Conservation (phyloP, 2,113 vertebrate genomes). For the Nansenia antarctica region DNA sequence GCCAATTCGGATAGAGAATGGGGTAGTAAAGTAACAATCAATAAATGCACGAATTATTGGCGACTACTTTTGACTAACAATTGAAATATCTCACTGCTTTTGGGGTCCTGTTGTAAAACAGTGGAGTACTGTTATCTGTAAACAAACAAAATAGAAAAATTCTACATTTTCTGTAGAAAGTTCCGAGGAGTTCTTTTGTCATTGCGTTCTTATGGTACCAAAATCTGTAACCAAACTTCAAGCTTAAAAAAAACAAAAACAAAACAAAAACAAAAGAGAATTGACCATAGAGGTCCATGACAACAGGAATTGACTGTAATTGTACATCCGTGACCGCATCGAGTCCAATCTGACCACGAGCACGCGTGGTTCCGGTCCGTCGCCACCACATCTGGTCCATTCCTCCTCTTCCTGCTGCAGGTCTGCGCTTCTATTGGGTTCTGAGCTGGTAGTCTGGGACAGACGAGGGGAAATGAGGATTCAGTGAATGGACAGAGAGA, state of each 20-base stretch:
- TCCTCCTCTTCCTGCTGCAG: background rate
- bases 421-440: conserved; percentile 77
- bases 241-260: background rate
- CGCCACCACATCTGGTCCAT: too few species aligned
- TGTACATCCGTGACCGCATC: background rate
- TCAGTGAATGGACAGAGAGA: too few species aligned
- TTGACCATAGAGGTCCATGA: background rate
- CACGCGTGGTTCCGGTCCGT: too few species aligned
- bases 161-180: too few species aligned
- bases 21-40: background rate
- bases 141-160: background rate
- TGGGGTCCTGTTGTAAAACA: too few species aligned
- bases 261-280: background rate
- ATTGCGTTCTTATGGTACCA: background rate
- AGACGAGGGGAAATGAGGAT: too few species aligned
- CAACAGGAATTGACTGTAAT: background rate
- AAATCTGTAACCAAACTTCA: background rate
- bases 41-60: background rate
- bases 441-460: conserved; percentile 81
- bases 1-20: background rate
- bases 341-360: background rate
- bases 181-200: background rate
- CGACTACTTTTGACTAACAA: background rate
- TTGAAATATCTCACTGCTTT: background rate
- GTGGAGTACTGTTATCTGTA: too few species aligned